Evolutionary conservation across 2,113 vertebrate genomes (phyloP).

Genomic region (Noturus placidus): DNA sequence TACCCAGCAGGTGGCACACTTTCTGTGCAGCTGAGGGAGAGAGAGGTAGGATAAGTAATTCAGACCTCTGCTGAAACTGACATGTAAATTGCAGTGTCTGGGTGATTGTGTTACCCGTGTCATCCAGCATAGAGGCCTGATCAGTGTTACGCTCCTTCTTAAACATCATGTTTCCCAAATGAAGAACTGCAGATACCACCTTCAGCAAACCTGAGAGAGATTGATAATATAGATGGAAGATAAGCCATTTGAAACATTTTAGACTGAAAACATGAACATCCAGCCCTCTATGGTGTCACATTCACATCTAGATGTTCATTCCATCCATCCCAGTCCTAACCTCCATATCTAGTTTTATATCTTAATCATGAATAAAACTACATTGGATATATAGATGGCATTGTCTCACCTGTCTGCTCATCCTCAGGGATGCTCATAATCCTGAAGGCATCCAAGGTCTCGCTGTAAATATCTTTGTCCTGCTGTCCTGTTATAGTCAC

Average conservation of each 20-base stretch:
- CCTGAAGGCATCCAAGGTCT: constrained; percentile 92
- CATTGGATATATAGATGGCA: no score
- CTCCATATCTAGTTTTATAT: not conserved
- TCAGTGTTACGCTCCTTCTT: constrained; percentile 98
- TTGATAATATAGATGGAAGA: no score
- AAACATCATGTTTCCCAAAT: constrained; percentile 67
- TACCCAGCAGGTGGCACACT: constrained; percentile 92
- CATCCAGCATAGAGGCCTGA: constrained; percentile 97
- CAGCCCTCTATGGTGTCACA: not conserved
- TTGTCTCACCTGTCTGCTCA: constrained; percentile 84
- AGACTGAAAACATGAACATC: not conserved
- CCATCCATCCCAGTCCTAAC: not conserved
- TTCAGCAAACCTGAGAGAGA: constrained; percentile 81
- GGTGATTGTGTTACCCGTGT: constrained; percentile 77
- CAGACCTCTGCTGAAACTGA: not conserved
- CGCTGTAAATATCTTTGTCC: constrained; percentile 91
- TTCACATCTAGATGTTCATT: not conserved
- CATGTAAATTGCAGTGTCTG: not conserved
- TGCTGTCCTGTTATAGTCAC: constrained; percentile 94
- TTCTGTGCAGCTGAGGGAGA: constrained; percentile 87
- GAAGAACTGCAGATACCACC: constrained; percentile 64
- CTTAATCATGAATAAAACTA: not conserved
- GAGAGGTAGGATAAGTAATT: not conserved
- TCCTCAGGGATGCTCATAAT: constrained; percentile 98
- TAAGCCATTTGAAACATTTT: not conserved